phyloP scores from a whole-genome alignment of 2,888 invertebrate genomes.

The Tiliacea citrago region DNA sequence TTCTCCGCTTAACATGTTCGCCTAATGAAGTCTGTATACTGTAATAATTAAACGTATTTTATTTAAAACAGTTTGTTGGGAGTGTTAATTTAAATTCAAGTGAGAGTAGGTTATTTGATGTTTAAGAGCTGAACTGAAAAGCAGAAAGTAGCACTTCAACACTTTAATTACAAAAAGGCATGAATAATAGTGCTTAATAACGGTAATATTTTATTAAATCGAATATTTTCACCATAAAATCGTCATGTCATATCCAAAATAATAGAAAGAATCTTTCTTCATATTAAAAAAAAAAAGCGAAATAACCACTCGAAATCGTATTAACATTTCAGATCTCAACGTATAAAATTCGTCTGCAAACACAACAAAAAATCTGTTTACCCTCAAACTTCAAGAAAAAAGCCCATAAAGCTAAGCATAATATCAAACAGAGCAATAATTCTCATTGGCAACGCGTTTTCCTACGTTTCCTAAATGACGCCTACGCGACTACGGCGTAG shows the following conservation, averaged over 20 bases:
- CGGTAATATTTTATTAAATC: no score
- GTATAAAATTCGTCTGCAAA: constrained; percentile 30
- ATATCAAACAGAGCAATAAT: constrained; percentile 60
- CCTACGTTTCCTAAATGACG: constrained; percentile 47
- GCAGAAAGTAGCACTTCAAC: not conserved
- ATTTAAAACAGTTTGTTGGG: constrained; percentile 1
- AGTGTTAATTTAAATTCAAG: constrained; percentile 8
- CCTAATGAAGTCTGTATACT: constrained; percentile 22
- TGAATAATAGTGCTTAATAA: no score
- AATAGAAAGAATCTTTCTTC: not conserved
- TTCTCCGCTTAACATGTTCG: constrained; percentile 1
- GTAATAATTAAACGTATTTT: constrained; percentile 31
- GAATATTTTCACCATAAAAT: not conserved
- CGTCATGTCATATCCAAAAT: not conserved
- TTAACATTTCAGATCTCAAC: not conserved
- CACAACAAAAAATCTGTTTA: constrained; percentile 40
- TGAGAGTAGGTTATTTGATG: not conserved
- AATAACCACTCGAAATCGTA: not conserved
- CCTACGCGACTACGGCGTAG: constrained; percentile 69
- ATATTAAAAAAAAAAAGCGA: not conserved
- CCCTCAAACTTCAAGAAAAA: constrained; percentile 23
- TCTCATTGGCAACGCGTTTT: constrained; percentile 52
- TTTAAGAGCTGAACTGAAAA: not conserved
- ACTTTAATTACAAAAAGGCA: not conserved
- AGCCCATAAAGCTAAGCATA: constrained; percentile 38